A percentile compares a stretch with the other conserved stretches of the same genome.
phyloP scores from a whole-genome alignment of 1,140 invertebrate species.

The Hyphantria cunea region DNA sequence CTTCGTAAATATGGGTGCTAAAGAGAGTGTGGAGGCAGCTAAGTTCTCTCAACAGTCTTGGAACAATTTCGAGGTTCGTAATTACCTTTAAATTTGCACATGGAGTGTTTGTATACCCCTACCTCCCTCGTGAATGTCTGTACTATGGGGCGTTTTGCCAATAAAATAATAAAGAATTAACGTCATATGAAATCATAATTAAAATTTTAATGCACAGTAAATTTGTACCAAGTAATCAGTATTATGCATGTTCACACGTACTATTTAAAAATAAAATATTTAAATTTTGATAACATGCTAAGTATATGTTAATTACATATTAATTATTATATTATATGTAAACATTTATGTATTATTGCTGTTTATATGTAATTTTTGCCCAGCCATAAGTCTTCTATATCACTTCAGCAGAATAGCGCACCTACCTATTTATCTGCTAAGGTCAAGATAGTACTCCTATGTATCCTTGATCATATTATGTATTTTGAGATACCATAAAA shows the following conservation, averaged over 20 bases:
- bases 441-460: conserved; percentile 6
- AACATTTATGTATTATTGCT: conserved; percentile 29
- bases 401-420: conserved; percentile 6
- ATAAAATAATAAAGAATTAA: conserved; percentile 53
- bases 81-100: conserved; percentile 74
- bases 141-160: conserved; percentile 55
- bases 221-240: conserved; percentile 44
- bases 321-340: conserved; percentile 26
- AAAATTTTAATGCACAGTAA: conserved; percentile 63
- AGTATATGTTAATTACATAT: conserved; percentile 22
- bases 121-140: conserved; percentile 68
- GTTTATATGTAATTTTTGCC: conserved; percentile 24
- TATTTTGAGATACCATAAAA: no score
- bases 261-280: conserved; percentile 35
- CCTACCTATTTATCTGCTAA: conserved; percentile 1
- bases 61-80: conserved; percentile 88
- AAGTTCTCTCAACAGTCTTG: conserved; percentile 89
- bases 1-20: conserved; percentile 85
- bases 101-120: conserved; percentile 78
- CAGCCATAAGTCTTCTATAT: conserved; percentile 15
- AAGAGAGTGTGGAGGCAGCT: conserved; percentile 88
- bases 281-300: conserved; percentile 30
- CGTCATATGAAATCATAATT: conserved; percentile 48
- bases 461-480: no score
- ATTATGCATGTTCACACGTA: conserved; percentile 70